phyloP scores from a whole-genome alignment of 2,888 invertebrate species.

The Marronus borbonicus region DNA sequence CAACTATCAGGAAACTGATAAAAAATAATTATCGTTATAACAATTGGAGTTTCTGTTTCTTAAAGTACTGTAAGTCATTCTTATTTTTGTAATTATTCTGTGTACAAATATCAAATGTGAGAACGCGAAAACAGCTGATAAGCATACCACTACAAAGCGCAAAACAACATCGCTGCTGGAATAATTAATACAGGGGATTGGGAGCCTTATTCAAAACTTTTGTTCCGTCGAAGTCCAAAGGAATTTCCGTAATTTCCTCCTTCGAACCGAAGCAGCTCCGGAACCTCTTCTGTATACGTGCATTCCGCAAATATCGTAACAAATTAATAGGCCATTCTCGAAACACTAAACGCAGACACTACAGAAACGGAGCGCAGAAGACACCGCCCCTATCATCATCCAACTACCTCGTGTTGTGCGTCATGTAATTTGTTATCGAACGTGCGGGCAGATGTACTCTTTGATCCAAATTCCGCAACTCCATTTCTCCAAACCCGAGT shows the following conservation, averaged over 20 bases:
- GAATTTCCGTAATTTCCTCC: constrained; percentile 34
- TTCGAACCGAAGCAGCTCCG: background rate
- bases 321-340: constrained; percentile 38
- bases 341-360: constrained; percentile 8
- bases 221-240: constrained; percentile 9
- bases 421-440: constrained; percentile 28
- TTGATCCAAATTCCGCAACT: constrained; percentile 17
- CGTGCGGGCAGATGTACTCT: constrained; percentile 32
- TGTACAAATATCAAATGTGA: background rate
- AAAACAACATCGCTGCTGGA: background rate
- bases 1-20: too few relatives aligned
- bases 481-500: background rate
- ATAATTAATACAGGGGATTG: constrained; percentile 29
- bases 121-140: constrained; percentile 12
- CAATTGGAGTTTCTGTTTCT: too few relatives aligned
- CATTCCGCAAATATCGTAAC: constrained; percentile 39
- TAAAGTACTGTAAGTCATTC: too few relatives aligned
- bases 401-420: constrained; percentile 6
- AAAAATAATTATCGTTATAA: too few relatives aligned
- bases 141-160: background rate
- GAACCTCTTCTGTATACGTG: constrained; percentile 22
- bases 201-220: constrained; percentile 13
- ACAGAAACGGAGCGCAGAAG: background rate
- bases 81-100: background rate
- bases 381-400: constrained; percentile 26